Evolutionary conservation across 1,140 invertebrate genomes (phyloP).

Genomic region (Plodia interpunctella): DNA sequence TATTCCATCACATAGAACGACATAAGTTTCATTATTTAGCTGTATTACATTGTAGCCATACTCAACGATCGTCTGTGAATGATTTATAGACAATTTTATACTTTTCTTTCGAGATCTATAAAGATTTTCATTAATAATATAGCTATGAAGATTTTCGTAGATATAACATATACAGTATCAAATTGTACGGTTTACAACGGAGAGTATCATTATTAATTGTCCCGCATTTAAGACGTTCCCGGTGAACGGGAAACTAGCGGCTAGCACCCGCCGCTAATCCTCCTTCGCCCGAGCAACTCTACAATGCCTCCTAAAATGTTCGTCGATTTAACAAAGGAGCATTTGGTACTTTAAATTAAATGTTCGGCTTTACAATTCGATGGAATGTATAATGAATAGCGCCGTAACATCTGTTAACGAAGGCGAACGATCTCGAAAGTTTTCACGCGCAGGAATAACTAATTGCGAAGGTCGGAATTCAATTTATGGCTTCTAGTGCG

Average conservation of each 20-base stretch:
- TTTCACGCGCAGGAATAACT: conserved; percentile 76
- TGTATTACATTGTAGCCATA: neutral
- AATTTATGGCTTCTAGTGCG: conserved; percentile 75
- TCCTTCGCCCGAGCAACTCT: conserved; percentile 38
- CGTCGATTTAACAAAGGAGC: conserved; percentile 68
- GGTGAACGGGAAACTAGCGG: conserved; percentile 42
- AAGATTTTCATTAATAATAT: too few relatives aligned
- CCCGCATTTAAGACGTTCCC: conserved; percentile 31
- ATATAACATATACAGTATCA: neutral
- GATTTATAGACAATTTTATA: neutral
- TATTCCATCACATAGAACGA: conserved; percentile 17
- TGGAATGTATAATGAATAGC: conserved; percentile 77
- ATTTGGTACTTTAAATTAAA: conserved; percentile 74
- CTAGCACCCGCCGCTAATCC: conserved; percentile 51
- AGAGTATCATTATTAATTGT: conserved; percentile 10
- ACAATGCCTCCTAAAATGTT: conserved; percentile 61
- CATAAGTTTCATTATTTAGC: conserved; percentile 11
- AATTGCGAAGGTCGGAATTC: conserved; percentile 77
- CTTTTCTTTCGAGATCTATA: too few relatives aligned
- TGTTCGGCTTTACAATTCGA: conserved; percentile 75
- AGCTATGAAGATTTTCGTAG: too few relatives aligned
- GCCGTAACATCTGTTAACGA: conserved; percentile 77
- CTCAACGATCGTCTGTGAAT: neutral
- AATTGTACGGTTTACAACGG: neutral
- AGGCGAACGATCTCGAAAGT: conserved; percentile 76